Percentiles rank a stretch among this genome's conserved stretches.
Conservation (phyloP, 2,797 vertebrate species). For the Huso huso region DNA sequence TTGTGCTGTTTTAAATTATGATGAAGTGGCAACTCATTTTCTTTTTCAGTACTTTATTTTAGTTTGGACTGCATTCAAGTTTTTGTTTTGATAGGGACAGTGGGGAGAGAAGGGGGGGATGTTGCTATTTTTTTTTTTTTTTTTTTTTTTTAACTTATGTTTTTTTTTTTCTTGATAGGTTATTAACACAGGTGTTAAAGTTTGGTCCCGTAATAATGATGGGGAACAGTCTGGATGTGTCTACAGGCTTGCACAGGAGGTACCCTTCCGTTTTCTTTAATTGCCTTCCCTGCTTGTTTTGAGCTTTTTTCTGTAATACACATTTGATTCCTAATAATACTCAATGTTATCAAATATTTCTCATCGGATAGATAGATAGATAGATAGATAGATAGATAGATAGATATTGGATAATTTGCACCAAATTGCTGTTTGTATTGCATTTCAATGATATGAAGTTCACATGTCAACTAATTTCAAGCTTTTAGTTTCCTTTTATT, state of each 20-base stretch:
- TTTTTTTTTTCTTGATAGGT: slow-evolving; percentile 55
- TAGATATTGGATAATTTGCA: too few species aligned
- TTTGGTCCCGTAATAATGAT: slow-evolving; percentile 88
- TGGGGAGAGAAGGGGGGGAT: neutral
- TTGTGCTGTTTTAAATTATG: neutral
- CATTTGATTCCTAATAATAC: too few species aligned
- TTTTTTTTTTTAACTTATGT: neutral
- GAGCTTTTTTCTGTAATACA: neutral
- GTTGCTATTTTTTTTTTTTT: slow-evolving; percentile 11
- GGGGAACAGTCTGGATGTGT: slow-evolving; percentile 91
- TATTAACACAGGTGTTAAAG: slow-evolving; percentile 94
- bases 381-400: too few species aligned
- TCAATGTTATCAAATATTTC: too few species aligned
- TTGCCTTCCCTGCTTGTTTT: neutral
- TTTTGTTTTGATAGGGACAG: neutral
- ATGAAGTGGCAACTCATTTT: slow-evolving; percentile 13
- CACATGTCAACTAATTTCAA: too few species aligned
- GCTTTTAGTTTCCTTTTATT: too few species aligned
- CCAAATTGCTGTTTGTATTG: too few species aligned
- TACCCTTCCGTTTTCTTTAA: slow-evolving; percentile 33
- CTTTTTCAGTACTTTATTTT: slow-evolving; percentile 5
- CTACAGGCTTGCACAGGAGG: slow-evolving; percentile 94
- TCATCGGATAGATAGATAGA: too few species aligned
- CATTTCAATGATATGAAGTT: too few species aligned
- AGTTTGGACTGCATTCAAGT: neutral